These are phyloP conservation scores for Druon quercuslanigerum DNA, from an alignment of 1,140 invertebrate genomes.

Conservation along the genomic window DNA sequence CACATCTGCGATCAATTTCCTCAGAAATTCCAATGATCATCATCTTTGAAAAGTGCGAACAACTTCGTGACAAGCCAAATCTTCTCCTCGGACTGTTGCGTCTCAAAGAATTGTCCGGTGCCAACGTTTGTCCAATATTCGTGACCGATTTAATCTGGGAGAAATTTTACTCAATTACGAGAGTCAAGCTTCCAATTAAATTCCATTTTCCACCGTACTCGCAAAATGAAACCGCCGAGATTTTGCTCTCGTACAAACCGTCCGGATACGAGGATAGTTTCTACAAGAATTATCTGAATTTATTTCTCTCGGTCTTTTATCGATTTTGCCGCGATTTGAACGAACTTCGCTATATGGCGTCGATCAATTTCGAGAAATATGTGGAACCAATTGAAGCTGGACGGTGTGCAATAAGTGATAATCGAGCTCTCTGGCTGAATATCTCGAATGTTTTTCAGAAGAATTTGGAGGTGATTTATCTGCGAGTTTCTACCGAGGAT, in stretches of 20 bases:
- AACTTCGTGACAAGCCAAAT: slow-evolving; percentile 82
- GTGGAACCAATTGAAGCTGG: slow-evolving; percentile 83
- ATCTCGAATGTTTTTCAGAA: slow-evolving; percentile 84
- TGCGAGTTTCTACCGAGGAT: slow-evolving; percentile 77
- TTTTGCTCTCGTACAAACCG: slow-evolving; percentile 77
- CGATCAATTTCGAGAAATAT: slow-evolving; percentile 84
- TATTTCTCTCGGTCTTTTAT: slow-evolving; percentile 88
- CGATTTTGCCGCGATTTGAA: slow-evolving; percentile 87
- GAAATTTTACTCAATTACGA: slow-evolving; percentile 84
- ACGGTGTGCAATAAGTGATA: slow-evolving; percentile 78
- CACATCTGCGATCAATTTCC: slow-evolving; percentile 73
- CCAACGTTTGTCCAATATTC: slow-evolving; percentile 86
- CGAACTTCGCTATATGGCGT: slow-evolving; percentile 85
- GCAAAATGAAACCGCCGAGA: slow-evolving; percentile 85
- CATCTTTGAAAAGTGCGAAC: slow-evolving; percentile 87
- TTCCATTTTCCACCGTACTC: slow-evolving; percentile 89
- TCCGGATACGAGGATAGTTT: slow-evolving; percentile 71
- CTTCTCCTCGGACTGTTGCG: slow-evolving; percentile 83
- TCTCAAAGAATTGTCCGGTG: slow-evolving; percentile 83
- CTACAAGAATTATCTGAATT: slow-evolving; percentile 86
- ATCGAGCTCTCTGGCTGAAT: slow-evolving; percentile 84
- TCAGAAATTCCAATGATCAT: slow-evolving; percentile 75
- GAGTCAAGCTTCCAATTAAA: slow-evolving; percentile 84
- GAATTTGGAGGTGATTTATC: slow-evolving; percentile 86
- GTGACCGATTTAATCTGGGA: slow-evolving; percentile 87